These are phyloP conservation scores for Irena cyanogastra DNA, from an alignment of 2,113 vertebrate species.

Conservation along the genomic window DNA sequence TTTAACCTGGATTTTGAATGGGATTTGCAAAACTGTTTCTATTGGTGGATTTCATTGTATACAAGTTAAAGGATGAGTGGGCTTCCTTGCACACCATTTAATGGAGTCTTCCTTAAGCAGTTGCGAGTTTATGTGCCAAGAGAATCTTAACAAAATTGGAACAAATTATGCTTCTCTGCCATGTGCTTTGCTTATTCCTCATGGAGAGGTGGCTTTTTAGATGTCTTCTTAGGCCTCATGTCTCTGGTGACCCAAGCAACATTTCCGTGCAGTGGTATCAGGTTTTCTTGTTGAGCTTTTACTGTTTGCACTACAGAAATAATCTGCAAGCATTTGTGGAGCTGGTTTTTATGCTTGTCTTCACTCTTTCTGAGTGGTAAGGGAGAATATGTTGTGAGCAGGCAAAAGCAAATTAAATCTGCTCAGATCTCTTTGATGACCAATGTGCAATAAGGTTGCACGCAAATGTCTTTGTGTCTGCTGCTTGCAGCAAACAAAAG, in stretches of 20 bases:
- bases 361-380: background rate
- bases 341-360: slow-evolving; percentile 8
- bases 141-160: background rate
- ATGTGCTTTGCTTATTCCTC: background rate
- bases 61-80: background rate
- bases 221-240: background rate
- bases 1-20: background rate
- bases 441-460: background rate
- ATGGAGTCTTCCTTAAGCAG: background rate
- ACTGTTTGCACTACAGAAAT: background rate
- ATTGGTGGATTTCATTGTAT: background rate
- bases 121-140: background rate
- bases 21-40: background rate
- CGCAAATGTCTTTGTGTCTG: background rate
- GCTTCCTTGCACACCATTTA: background rate
- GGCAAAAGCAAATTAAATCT: slow-evolving; percentile 32
- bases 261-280: background rate
- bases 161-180: background rate
- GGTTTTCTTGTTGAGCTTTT: background rate
- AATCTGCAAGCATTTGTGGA: background rate
- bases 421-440: background rate
- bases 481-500: background rate
- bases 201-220: background rate
- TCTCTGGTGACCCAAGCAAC: background rate
- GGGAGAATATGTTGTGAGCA: background rate